Evolutionary conservation across 2,113 vertebrate species (phyloP), one percentile per base, ranked within the genome.

Genomic region (Anthoscopus minutus): DNA sequence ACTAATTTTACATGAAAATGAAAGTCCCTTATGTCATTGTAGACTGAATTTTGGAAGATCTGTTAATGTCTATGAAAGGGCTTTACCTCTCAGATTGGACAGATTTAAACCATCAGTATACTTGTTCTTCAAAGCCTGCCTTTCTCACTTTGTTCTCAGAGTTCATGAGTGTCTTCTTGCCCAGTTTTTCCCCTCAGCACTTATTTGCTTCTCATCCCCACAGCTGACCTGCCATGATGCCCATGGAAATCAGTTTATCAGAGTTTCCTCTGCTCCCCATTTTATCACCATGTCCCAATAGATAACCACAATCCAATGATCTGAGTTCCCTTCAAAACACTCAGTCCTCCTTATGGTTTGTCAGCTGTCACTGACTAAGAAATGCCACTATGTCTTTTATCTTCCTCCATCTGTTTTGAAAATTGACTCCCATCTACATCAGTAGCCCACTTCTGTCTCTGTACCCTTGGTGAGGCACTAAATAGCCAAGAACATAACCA

Each of bases 191-290:
- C 21, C 16, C 25, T 60, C 62, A 80, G 25, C 25, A 57, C 19
- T 40, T 48, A 33, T 3, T 61, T 78, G 11, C 8, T 67, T 23
- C 33, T 61, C n/a, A 44, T 33, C 22, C 35, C 23, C n/a, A 31
- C 35, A 71, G 24, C 0, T 1, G 2, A 5, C 33, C 23, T 56
- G 22, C 11, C 22, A 12, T 4, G 1, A 40, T 0, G 1, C 17
- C 37, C 24, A 54, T 2, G 1, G 30, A 66, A 48, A 9, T 14
- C 48, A 64, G 6, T 64, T 81, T 54, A 53, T 48, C 31, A 65
- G 30, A 57, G 24, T 38, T 56, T 13, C 13, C 8, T 81, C 47
- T 58, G 27, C 23, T 48, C 30, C 45, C 65, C 13, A 30, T 64
- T 73, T 81, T 35, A 61, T 37, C 54, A 23, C 15, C 11, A 19